Evolutionary conservation across 1,140 invertebrate genomes (phyloP).

Genomic region (Drosophila navojoa): DNA sequence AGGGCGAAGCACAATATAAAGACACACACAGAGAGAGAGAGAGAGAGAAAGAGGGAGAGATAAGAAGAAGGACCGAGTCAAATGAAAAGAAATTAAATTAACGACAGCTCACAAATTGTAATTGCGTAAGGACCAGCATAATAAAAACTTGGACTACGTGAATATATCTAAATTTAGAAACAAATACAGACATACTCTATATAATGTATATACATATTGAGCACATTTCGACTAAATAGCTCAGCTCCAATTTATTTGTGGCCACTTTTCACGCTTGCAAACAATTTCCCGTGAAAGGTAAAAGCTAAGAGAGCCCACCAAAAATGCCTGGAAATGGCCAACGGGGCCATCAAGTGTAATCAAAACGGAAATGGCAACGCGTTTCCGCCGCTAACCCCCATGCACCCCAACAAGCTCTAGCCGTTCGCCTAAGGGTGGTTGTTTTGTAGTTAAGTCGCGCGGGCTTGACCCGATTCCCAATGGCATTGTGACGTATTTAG

Average conservation of each 20-base stretch:
- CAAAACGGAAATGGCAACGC: conserved; percentile 57
- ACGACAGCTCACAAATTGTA: conserved; percentile 28
- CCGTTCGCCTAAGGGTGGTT: not conserved
- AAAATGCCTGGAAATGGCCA: conserved; percentile 20
- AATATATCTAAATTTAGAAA: not conserved
- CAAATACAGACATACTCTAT: not conserved
- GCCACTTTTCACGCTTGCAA: conserved; percentile 53
- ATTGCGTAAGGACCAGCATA: conserved; percentile 23
- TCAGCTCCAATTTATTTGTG: conserved; percentile 45
- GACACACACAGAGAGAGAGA: no score
- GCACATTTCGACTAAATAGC: not conserved
- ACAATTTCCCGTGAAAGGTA: conserved; percentile 27
- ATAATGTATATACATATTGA: not conserved
- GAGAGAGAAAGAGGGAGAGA: no score
- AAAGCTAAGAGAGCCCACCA: conserved; percentile 31
- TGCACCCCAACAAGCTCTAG: no score
- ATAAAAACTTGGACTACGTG: conserved; percentile 27
- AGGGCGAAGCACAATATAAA: not conserved
- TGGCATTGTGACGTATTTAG: conserved; percentile 35
- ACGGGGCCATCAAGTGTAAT: conserved; percentile 46
- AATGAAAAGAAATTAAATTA: conserved; percentile 19
- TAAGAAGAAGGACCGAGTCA: not conserved
- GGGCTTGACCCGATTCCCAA: conserved; percentile 60
- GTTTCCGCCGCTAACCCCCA: conserved; percentile 53
- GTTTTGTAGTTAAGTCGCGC: conserved; percentile 33